Evolutionary conservation across 2,113 vertebrate species (phyloP), one percentile per base, ranked within the genome.

Genomic region (Pedetes capensis): DNA sequence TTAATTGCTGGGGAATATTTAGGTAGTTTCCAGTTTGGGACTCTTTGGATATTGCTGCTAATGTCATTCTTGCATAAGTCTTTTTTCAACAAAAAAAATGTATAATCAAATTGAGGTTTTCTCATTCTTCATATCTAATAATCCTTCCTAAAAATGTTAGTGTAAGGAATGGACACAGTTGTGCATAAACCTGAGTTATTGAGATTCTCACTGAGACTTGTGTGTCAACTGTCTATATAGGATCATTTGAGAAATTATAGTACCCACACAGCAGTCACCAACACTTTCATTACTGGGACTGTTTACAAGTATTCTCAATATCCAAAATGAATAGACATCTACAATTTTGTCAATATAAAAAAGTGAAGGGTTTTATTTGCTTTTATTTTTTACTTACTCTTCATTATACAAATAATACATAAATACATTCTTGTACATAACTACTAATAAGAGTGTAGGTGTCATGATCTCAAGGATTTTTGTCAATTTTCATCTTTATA

Each of bases 371-470:
- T 87, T 39, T 74, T 61, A 37, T 39, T 87, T 79, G 23, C 23
- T 91, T 86, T 88, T 87, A 51, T 27, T 89, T 95, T 86, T 89
- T n/a, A 37, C 34, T 71, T 76, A 61, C 17, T 89, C 91, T 84
- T 86, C 76, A 47, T 57, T 90, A 53, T 4, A 16, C 2, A 89
- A 55, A 8, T 34, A 76, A 63, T 64, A 82, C 10, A 13, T 78
- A n/a, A n/a, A n/a, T n/a, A n/a, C n/a, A n/a, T n/a, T 66, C 4
- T 47, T 76, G 29, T 32, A 32, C 5, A 66, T 44, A n/a, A 6
- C 16, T 84, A 57, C 68, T 34, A 57, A 47, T 32, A 89, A 59
- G 13, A 23, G 63, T 18, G 1, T 61, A 29, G 1, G 6, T 37
- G 7, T 82, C 75, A 34, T 68, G 55, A 34, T 37, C 63, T 11